Base-by-base conservation (phyloP, 2,113 vertebrate genomes). In the Ondatra zibethicus region DNA sequence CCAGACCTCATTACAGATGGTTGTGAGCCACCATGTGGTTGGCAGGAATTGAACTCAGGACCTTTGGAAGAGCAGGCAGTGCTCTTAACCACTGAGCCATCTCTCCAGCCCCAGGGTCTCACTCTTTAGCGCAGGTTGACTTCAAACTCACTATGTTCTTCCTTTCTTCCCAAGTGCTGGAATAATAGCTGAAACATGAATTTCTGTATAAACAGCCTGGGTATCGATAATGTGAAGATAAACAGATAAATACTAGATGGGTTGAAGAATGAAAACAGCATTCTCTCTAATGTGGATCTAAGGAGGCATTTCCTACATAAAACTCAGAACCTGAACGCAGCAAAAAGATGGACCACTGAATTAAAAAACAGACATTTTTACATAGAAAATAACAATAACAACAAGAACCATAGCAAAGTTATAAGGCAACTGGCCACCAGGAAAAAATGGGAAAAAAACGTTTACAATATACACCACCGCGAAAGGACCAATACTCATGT, bases 321-420 rank as follows among this genome's bases (percentile, higher is more conserved):
- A 66, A 65, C 58, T 94, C 70, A 90, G 92, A 95, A 93, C 73
- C 39, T 89, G 93, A 14, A 65, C 39, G 55, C 23, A 90, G 91
- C 25, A 72, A 81, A n/a, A 73, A 82, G 55, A 84, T 31, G 5
- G 5, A 73, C 55, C 8, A 42, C 7, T 29, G 55, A 70, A 50
- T 23, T 5, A 17, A 42, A 80, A 77, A 72, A 55, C 58, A 75
- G 93, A 95, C 5, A 33, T 31, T 81, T 52, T 16, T 77, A 39
- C 39, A 85, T 29, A 21, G 70, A 58, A 91, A 61, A 47, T 86
- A 50, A 36, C 50, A 61, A 42, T 45, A 52, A 21, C 55, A 61
- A 39, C 42, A 42, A 92, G 82, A 84, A 61, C n/a, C 76, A 70
- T 27, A 70, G 55, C 39, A 81, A 96, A 88, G n/a, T 58, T 42